Base-by-base conservation (phyloP, 2,113 vertebrate species). In the Alligator mississippiensis region DNA sequence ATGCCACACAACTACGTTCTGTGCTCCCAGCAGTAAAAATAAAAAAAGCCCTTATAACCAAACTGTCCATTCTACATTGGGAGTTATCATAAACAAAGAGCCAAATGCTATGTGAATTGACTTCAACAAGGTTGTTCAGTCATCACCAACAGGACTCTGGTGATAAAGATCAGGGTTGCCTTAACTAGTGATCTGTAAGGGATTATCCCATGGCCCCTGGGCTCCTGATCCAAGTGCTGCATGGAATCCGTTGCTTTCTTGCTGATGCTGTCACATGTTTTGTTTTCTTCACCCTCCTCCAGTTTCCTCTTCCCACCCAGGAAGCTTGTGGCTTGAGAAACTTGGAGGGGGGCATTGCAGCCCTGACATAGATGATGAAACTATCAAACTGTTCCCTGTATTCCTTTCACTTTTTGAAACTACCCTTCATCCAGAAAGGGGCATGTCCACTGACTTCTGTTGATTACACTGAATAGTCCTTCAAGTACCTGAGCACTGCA, bases 1-100 rank as follows among this genome's bases (percentile, higher is more conserved):
- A 17, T 0, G 1, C 64, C 30, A 58, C 55, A 47, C n/a, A 28
- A 9, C 58, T 77, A 1, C 17, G 4, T 15, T 28, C 47, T 1
- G 3, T 76, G 86, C 79, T 47, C 74, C 0, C 0, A 27, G n/a
- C 54, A 63, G 54, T 62, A 61, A 78, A 68, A 47, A 47, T 47
- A 47, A 47, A 47, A 47, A 47, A 47, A 47, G 47, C 47, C 47
- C 47, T 47, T 47, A 47, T 47, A 47, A 47, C 47, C 9, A 47
- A 47, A 47, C 59, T 57, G 14, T 84, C 9, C 17, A 91, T 6
- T 28, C 30, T 78, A 4, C 0, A 1, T 60, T 16, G 34, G 66
- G 14, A 24, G 11, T 1, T 3, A 16, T 84, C 58, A 27, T 87
- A 81, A 90, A 85, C 92, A 87, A 64, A 87, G 64, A 61, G 54